A percentile compares a stretch with the other conserved stretches of the same genome.
Conservation (phyloP, 1,140 invertebrate genomes). For the Neodiprion virginianus region DNA sequence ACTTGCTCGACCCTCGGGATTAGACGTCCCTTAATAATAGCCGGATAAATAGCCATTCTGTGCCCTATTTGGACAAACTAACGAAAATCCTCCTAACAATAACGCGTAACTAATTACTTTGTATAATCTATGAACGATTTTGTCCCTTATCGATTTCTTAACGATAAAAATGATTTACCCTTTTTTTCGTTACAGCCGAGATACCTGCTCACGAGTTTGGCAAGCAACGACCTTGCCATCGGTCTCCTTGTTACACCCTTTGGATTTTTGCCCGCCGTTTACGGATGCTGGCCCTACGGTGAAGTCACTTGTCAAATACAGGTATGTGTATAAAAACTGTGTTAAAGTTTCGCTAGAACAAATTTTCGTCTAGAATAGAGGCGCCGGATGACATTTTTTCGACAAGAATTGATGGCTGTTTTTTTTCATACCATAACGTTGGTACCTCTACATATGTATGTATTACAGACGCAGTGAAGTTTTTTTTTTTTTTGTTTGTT, state of each 20-base stretch:
- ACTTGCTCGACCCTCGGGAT: not conserved
- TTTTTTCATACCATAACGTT: too few species aligned
- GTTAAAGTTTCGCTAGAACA: too few species aligned
- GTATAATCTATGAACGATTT: not conserved
- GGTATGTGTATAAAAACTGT: slow-evolving; percentile 61
- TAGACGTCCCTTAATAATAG: not conserved
- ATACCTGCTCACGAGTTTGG: slow-evolving; percentile 82
- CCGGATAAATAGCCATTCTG: not conserved
- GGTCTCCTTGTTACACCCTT: slow-evolving; percentile 83
- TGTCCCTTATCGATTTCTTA: not conserved
- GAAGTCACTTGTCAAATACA: slow-evolving; percentile 89
- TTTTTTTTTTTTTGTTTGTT: too few species aligned
- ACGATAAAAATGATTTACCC: not conserved
- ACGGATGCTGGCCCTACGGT: slow-evolving; percentile 88
- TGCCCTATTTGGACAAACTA: too few species aligned
- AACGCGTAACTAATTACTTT: too few species aligned
- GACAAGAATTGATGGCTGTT: too few species aligned
- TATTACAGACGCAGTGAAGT: too few species aligned
- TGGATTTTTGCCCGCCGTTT: slow-evolving; percentile 79
- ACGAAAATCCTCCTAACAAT: too few species aligned
- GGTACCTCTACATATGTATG: too few species aligned
- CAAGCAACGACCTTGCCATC: slow-evolving; percentile 84
- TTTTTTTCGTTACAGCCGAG: slow-evolving; percentile 73
- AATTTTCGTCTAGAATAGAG: too few species aligned
- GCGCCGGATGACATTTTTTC: too few species aligned